Evolutionary conservation across 1,140 invertebrate genomes (phyloP).

Genomic region (Aphaenogaster rudis): DNA sequence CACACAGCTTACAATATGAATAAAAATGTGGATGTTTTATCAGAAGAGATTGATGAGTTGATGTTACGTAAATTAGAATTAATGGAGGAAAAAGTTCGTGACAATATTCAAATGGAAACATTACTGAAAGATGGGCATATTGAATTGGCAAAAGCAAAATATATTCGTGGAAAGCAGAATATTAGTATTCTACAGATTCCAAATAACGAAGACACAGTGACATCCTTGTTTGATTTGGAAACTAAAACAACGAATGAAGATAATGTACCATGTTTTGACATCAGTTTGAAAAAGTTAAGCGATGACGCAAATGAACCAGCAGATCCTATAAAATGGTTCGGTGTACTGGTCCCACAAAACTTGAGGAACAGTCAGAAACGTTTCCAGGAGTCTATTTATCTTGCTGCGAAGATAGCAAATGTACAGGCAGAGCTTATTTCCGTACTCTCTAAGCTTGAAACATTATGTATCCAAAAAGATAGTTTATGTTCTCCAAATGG

Average conservation of each 20-base stretch:
- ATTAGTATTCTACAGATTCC: constrained; percentile 90
- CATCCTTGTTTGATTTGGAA: constrained; percentile 86
- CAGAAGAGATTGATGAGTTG: constrained; percentile 89
- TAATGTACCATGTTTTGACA: constrained; percentile 80
- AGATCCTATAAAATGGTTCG: constrained; percentile 92
- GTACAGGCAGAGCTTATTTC: constrained; percentile 87
- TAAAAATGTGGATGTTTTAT: constrained; percentile 81
- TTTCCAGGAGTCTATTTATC: constrained; percentile 89
- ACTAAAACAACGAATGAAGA: constrained; percentile 86
- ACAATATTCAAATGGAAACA: constrained; percentile 90
- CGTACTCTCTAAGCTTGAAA: constrained; percentile 72
- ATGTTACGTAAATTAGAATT: constrained; percentile 89
- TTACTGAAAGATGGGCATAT: constrained; percentile 89
- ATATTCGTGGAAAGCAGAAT: constrained; percentile 91
- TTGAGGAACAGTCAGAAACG: constrained; percentile 90
- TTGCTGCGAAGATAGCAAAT: constrained; percentile 89
- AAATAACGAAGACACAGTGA: constrained; percentile 87
- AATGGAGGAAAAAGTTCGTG: constrained; percentile 90
- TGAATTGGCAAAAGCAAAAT: constrained; percentile 91
- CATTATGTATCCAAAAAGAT: constrained; percentile 71
- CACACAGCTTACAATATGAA: constrained; percentile 52
- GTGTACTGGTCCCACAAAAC: constrained; percentile 91
- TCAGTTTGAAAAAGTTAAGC: constrained; percentile 81
- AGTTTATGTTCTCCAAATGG: constrained; percentile 34
- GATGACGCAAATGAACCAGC: constrained; percentile 83